A percentile compares a stretch with the other conserved stretches of the same genome.
Evolutionary conservation across 2,797 vertebrate genomes (phyloP).

Genomic region (Gallinago nigripennis): DNA sequence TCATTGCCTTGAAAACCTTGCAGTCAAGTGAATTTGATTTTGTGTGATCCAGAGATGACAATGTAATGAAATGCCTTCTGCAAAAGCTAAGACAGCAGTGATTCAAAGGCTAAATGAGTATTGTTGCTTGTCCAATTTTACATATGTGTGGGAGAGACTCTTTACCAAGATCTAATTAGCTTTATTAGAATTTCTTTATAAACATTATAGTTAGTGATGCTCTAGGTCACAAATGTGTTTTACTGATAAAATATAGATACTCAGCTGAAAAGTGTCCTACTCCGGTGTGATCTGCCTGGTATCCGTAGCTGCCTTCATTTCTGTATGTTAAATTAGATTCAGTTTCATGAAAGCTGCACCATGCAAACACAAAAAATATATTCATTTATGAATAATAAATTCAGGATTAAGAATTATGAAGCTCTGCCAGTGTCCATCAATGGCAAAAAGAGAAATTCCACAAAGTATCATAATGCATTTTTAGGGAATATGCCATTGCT

Average conservation of each 20-base stretch:
- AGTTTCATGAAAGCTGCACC: neutral
- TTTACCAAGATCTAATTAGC: neutral
- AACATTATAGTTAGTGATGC: neutral
- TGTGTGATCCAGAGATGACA: neutral
- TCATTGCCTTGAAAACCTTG: neutral
- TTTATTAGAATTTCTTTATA: neutral
- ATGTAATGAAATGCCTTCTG: neutral
- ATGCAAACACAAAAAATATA: neutral
- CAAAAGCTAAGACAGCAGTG: neutral
- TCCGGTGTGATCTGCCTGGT: neutral
- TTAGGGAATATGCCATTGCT: neutral
- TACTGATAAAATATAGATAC: neutral
- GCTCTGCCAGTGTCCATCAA: neutral
- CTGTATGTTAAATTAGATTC: neutral
- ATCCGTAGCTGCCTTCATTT: neutral
- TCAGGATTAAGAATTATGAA: neutral
- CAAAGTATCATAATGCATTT: neutral
- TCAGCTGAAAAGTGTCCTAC: neutral
- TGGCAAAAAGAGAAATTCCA: neutral
- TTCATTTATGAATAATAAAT: neutral
- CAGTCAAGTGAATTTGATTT: constrained; percentile 28
- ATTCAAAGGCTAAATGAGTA: neutral
- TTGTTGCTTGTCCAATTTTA: neutral
- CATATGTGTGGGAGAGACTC: neutral
- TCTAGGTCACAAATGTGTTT: neutral